Evolutionary conservation across 1,140 invertebrate genomes (phyloP).

Genomic region (Eubasilissa regina): DNA sequence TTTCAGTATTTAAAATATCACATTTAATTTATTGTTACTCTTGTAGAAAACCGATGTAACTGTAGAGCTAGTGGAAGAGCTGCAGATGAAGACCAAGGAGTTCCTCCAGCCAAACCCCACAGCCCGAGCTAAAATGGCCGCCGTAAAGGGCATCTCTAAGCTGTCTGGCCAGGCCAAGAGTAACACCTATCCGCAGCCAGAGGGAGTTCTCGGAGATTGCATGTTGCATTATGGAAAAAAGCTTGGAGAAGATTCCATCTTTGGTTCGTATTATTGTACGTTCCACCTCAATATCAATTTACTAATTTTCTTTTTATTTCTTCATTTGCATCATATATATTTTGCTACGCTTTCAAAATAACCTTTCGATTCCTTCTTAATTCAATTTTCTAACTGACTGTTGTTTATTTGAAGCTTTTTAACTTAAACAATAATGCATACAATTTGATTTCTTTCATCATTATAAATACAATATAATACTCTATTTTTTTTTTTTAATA

Average conservation of each 20-base stretch:
- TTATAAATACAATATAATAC: too few relatives aligned
- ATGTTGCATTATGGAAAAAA: conserved; percentile 97
- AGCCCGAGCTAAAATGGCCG: conserved; percentile 94
- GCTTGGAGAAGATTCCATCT: conserved; percentile 94
- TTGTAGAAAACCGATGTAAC: conserved; percentile 96
- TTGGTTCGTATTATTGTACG: conserved; percentile 76
- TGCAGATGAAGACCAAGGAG: conserved; percentile 98
- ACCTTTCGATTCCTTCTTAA: too few relatives aligned
- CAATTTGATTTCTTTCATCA: too few relatives aligned
- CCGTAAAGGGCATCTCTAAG: conserved; percentile 92
- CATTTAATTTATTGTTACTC: not conserved
- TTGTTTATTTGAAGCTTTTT: too few relatives aligned
- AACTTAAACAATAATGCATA: too few relatives aligned
- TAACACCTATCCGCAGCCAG: conserved; percentile 97
- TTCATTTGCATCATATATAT: conserved; percentile 30
- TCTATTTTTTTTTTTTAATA: too few relatives aligned
- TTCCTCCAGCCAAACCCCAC: conserved; percentile 99
- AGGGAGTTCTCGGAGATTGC: conserved; percentile 96
- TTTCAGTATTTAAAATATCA: too few relatives aligned
- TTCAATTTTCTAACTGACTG: too few relatives aligned
- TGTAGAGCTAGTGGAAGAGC: conserved; percentile 94
- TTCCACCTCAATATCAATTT: conserved; percentile 2
- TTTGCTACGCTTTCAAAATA: not conserved
- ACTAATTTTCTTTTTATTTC: conserved; percentile 28
- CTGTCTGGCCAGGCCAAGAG: conserved; percentile 91